These are phyloP conservation scores for Drosophila crucigera DNA, from an alignment of 2,888 invertebrate species.

Conservation along the genomic window DNA sequence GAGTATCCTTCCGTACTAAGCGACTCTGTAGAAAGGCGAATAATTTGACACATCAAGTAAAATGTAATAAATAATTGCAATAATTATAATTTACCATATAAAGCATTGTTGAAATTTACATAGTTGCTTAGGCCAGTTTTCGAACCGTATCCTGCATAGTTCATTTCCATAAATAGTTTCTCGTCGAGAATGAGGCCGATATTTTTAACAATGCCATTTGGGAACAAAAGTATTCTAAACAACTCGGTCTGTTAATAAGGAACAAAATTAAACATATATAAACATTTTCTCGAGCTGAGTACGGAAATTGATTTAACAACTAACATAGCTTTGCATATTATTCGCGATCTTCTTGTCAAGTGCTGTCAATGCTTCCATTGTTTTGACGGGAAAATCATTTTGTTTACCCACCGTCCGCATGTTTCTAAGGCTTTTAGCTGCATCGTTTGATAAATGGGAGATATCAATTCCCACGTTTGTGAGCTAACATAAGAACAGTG, in stretches of 20 bases:
- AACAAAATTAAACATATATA: neutral
- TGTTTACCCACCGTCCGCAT: neutral
- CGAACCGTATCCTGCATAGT: constrained; percentile 4
- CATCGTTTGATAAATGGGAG: constrained; percentile 5
- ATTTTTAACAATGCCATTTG: constrained; percentile 9
- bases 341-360: constrained; percentile 1
- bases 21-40: neutral
- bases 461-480: neutral
- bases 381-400: constrained; percentile 6
- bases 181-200: constrained; percentile 10
- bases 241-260: neutral
- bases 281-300: neutral
- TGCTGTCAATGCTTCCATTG: neutral
- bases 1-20: constrained; percentile 10
- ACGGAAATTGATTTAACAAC: neutral
- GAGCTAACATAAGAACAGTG: neutral
- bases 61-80: neutral
- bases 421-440: neutral
- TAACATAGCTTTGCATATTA: constrained; percentile 5
- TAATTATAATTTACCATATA: constrained; percentile 7
- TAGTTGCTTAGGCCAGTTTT: constrained; percentile 6
- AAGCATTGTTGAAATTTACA: constrained; percentile 5
- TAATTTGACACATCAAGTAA: neutral
- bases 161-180: constrained; percentile 8
- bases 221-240: constrained; percentile 2